Base-by-base conservation (phyloP, 2,888 invertebrate species). In the Nemotelus pantherinus region DNA sequence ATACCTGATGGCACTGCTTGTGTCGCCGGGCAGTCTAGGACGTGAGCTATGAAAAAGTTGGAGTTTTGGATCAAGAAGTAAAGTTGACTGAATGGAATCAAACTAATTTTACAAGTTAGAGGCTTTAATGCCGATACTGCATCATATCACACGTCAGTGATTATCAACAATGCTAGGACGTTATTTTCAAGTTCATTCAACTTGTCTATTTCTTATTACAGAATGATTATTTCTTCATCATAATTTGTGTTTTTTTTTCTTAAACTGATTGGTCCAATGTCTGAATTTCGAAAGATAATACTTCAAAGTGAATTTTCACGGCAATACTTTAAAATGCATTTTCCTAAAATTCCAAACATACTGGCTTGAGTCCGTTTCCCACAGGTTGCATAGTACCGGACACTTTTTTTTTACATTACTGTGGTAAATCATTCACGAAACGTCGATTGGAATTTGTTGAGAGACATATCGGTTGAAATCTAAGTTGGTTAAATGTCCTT, bases 81-180 rank as follows among this genome's bases (percentile, higher is more conserved):
- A 70, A 55, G 55, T n/a, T 70, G 70, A 55, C 41, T 43, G 50
- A 43, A 70, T 41, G 70, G 70, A 70, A 70, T 70, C 43, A 2
- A n/a, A 53, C 70, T 47, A 53, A 70, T 70, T 70, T 70, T 70
- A 55, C 44, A 9, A 25, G 7, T 70, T 41, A n/a, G 10, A 5
- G 7, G 9, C 5, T 9, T 65, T 41, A 45, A 3, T 45, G 41
- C 45, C 44, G 65, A 7, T 7, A 9, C 7, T 53, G 6, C 53
- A 53, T 53, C 10, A 10, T 10, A 53, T 53, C 7, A 9, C 6
- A 10, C 7, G 10, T 53, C 6, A 53, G 10, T 53, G 53, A 9
- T 53, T 53, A 10, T 6, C 10, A 53, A 1, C 10, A 53, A 6
- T 53, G 6, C 53, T 6, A 53, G 6, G 53, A 53, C 7, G 10